Evolutionary conservation across 2,797 vertebrate species (phyloP).

Genomic region (Acanthornis magna): DNA sequence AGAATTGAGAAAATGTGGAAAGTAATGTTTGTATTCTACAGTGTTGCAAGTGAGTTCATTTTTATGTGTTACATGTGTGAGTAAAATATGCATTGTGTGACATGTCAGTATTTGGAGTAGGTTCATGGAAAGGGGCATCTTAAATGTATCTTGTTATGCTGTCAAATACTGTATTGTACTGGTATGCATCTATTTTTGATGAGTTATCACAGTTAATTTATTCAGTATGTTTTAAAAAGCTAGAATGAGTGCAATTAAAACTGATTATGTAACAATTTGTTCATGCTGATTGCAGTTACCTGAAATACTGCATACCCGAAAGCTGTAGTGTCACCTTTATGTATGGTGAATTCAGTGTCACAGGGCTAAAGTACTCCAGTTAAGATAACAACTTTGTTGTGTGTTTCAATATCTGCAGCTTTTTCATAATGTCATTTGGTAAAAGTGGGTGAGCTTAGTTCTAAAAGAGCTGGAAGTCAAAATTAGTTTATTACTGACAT

Average conservation of each 20-base stretch:
- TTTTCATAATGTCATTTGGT: neutral
- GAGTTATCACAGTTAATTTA: neutral
- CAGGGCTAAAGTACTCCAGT: neutral
- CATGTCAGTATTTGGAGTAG: neutral
- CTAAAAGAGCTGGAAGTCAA: neutral
- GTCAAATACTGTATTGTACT: rapidly evolving
- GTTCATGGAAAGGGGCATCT: neutral
- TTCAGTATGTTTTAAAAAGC: rapidly evolving
- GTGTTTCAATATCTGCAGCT: neutral
- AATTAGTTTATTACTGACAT: neutral
- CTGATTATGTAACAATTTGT: rapidly evolving
- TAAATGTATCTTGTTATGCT: neutral
- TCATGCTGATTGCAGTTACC: neutral
- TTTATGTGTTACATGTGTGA: rapidly evolving
- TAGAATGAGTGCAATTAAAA: neutral
- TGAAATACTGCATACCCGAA: neutral
- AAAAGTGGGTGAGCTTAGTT: neutral
- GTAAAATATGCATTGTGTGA: neutral
- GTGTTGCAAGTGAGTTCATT: rapidly evolving
- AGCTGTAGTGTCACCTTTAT: neutral
- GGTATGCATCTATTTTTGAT: neutral
- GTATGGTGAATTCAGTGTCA: neutral
- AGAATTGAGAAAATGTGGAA: neutral
- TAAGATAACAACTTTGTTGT: neutral
- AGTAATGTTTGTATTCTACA: neutral